These are phyloP conservation scores for Sinella curviseta DNA, from an alignment of 1,140 invertebrate species.

Conservation along the genomic window DNA sequence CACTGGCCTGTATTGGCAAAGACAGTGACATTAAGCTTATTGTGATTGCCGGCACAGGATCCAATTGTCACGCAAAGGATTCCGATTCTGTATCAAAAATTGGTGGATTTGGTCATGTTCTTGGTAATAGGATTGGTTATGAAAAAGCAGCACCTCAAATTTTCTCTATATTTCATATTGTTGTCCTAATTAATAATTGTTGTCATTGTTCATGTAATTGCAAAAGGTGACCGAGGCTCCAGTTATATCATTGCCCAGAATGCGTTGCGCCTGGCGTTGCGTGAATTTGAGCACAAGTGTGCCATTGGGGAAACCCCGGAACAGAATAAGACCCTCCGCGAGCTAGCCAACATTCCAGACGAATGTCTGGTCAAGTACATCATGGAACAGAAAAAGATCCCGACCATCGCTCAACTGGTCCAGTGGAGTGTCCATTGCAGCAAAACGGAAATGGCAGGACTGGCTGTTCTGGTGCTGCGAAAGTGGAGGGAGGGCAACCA, in stretches of 20 bases:
- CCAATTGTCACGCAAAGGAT: constrained; percentile 32
- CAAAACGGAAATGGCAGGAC: constrained; percentile 34
- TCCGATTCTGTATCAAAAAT: constrained; percentile 29
- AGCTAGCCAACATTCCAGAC: neutral
- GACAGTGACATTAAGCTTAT: constrained; percentile 23
- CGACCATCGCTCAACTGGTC: constrained; percentile 23
- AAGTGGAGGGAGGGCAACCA: constrained; percentile 30
- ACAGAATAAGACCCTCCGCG: neutral
- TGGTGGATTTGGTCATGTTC: constrained; percentile 40
- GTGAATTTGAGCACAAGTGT: constrained; percentile 32
- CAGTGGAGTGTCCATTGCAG: constrained; percentile 31
- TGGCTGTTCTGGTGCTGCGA: constrained; percentile 29
- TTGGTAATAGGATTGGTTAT: constrained; percentile 10
- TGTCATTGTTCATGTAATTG: neutral
- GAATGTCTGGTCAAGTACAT: constrained; percentile 23
- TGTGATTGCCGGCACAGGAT: constrained; percentile 41
- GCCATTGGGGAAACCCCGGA: neutral
- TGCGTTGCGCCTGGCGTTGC: constrained; percentile 17
- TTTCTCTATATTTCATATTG: too few relatives aligned
- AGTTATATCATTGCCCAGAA: constrained; percentile 31
- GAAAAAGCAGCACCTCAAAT: too few relatives aligned
- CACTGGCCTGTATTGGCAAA: neutral
- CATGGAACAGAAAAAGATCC: constrained; percentile 14
- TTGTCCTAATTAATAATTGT: too few relatives aligned
- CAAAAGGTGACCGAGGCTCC: constrained; percentile 38